Conservation (phyloP, 2,797 vertebrate genomes). For the Mormyrus hasselquistii region DNA sequence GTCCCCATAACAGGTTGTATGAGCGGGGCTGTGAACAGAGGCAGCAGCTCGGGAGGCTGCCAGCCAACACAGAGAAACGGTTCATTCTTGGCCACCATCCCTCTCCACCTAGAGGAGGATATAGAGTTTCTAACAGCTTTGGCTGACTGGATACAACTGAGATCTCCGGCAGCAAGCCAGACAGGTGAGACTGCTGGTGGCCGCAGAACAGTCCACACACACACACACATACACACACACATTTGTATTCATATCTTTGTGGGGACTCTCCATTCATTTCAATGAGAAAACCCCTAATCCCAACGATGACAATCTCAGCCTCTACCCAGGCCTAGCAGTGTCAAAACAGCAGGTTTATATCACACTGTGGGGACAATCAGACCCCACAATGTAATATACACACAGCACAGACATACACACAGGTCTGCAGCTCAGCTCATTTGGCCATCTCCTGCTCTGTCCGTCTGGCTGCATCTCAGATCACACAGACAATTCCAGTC, state of each 20-base stretch:
- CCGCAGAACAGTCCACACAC: conserved; percentile 32
- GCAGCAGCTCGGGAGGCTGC: not conserved
- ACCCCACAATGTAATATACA: not conserved
- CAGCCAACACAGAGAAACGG: not conserved
- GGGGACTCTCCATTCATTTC: not conserved
- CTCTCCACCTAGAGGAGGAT: conserved; percentile 68
- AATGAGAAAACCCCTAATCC: not conserved
- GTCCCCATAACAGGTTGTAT: conserved; percentile 18
- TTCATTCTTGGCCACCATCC: conserved; percentile 66
- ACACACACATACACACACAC: conserved; percentile 18
- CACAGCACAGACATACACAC: not conserved
- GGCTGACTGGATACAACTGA: conserved; percentile 65
- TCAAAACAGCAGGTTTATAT: not conserved
- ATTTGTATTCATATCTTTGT: not conserved
- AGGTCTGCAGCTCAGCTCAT: not conserved
- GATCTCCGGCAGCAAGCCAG: conserved; percentile 56
- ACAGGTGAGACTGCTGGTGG: conserved; percentile 57
- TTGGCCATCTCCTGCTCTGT: not conserved
- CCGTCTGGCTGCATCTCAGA: not conserved
- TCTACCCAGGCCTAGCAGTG: not conserved
- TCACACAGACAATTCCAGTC: not conserved
- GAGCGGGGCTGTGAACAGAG: not conserved
- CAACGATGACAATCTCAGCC: not conserved
- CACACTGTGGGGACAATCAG: not conserved
- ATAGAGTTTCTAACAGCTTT: conserved; percentile 68